Percentiles rank a stretch among this genome's conserved stretches.
Evolutionary conservation across 2,888 invertebrate species (phyloP).

Genomic region (Chalcis sispes): DNA sequence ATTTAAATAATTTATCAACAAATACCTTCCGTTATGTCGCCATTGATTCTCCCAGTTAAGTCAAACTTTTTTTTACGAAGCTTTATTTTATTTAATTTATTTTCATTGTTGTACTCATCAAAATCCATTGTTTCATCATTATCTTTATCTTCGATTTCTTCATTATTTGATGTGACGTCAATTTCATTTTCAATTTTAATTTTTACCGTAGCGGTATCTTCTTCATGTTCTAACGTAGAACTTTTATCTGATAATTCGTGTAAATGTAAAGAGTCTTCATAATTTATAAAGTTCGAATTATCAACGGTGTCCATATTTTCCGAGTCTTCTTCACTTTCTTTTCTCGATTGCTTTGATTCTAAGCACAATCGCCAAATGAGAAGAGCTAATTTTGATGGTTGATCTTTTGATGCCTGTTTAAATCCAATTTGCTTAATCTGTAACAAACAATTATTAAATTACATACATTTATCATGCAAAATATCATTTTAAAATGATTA

Average conservation of each 20-base stretch:
- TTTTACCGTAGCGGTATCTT: neutral
- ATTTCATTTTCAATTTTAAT: constrained; percentile 19
- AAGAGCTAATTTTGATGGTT: constrained; percentile 1
- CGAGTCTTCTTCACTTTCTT: neutral
- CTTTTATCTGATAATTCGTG: neutral
- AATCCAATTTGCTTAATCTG: neutral
- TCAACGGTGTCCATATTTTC: neutral
- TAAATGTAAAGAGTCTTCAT: neutral
- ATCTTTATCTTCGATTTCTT: neutral
- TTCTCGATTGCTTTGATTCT: neutral
- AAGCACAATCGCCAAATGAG: constrained; percentile 6
- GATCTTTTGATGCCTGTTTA: neutral
- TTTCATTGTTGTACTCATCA: neutral
- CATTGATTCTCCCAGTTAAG: neutral
- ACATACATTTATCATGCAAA: too few relatives aligned
- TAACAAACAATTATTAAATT: too few relatives aligned
- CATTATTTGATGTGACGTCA: neutral
- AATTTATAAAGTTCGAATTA: neutral
- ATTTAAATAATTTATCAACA: too few relatives aligned
- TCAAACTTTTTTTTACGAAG: neutral
- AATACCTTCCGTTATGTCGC: neutral
- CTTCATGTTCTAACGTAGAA: neutral
- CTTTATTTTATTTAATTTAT: neutral
- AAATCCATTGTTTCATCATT: neutral
- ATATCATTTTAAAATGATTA: too few relatives aligned